phyloP scores from a whole-genome alignment of 2,113 vertebrate genomes.

The Sander vitreus region DNA sequence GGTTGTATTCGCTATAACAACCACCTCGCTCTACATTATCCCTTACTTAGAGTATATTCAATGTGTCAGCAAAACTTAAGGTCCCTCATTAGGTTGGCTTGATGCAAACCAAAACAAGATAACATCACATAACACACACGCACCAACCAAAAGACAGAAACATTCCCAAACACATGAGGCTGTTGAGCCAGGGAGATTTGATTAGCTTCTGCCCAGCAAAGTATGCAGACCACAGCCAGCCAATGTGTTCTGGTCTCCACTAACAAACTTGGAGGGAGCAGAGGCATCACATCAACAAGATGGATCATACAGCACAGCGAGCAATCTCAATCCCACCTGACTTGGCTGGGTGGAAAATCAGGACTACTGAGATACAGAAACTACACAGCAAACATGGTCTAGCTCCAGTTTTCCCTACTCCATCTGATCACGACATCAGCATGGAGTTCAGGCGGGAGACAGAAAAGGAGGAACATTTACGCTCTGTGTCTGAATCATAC shows the following conservation, averaged over 20 bases:
- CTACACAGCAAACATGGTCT: neutral
- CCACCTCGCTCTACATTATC: too few species aligned
- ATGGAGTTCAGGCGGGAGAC: constrained; percentile 2
- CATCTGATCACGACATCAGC: constrained; percentile 19
- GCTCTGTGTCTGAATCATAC: neutral
- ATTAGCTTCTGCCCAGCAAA: constrained; percentile 32
- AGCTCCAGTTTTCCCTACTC: neutral
- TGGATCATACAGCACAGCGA: neutral
- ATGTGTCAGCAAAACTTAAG: neutral
- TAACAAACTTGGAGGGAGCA: constrained; percentile 9
- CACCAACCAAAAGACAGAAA: neutral
- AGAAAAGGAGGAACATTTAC: constrained; percentile 10
- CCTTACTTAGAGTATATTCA: neutral
- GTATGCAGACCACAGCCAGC: constrained; percentile 8
- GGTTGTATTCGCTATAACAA: too few species aligned
- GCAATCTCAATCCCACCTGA: neutral
- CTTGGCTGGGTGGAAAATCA: neutral
- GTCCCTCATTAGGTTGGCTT: neutral
- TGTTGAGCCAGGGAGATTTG: constrained; percentile 28
- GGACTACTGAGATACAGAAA: neutral
- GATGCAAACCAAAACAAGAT: neutral
- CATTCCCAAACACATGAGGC: constrained; percentile 12
- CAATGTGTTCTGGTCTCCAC: constrained; percentile 12
- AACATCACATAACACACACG: neutral
- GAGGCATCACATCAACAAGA: constrained; percentile 16